Evolutionary conservation across 2,888 invertebrate species (phyloP), one percentile per base, ranked within the genome.

Genomic region (Parnassius mnemosyne): DNA sequence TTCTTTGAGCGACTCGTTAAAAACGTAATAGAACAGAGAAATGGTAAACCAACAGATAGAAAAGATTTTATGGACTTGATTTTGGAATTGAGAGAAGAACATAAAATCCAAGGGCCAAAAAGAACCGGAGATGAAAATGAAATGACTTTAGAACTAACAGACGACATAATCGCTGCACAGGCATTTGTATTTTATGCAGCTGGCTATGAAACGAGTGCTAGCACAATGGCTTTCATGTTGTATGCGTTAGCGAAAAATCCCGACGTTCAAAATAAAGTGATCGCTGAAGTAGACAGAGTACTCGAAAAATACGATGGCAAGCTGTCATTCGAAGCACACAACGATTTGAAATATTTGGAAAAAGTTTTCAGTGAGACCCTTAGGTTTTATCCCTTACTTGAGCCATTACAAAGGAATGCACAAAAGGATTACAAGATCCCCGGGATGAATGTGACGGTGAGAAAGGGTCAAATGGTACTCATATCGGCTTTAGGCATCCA

Each of bases 131-230:
- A 57, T 54, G 66, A 68, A 10, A 66, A 68, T 1, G 54, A 66
- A 11, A 10, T 72, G 2, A 76, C 74, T 13, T 60, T 80, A 16
- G 77, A 80, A 65, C 65, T 85, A 11, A 78, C 80, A 2, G 79
- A 85, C 1, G 74, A 71, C 9, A 56, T 16, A 0, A 81, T 88
- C 13, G 77, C 79, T 0, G 84, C 88, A 0, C 89, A 91, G 69
- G 83, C 84, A 2, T 84, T 89, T 66, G 73, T 87, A 16, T 89
- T 92, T 89, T 16, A 86, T 62, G 73, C 77, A 1, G 92, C 81
- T 10, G 92, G 92, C 0, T 91, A 84, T 66, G 91, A 90, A 66
- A 89, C 90, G 1, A 85, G 83, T 49, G 84, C 91, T 0, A 81
- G 84, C 0, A 83, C 87, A 0, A 75, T 90, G 67, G 66, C 82